phyloP scores from a whole-genome alignment of 2,797 vertebrate genomes.

The Sebastiscus albofasciatus region DNA sequence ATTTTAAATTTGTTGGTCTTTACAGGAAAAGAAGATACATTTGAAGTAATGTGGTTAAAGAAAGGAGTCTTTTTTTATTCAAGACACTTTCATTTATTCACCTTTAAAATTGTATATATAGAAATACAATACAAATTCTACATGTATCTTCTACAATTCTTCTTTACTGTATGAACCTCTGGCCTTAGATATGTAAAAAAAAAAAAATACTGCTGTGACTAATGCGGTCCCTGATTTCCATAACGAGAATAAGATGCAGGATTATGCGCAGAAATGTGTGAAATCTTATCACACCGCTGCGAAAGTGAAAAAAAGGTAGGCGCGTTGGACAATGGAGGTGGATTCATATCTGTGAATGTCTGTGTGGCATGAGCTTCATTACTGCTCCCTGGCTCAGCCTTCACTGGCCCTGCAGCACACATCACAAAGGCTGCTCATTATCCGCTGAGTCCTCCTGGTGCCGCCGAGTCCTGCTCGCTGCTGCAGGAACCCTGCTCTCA shows the following conservation, averaged over 20 bases:
- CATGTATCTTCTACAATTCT: not conserved
- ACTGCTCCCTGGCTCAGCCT: slow-evolving; percentile 41
- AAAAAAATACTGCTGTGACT: not conserved
- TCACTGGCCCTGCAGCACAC: slow-evolving; percentile 52
- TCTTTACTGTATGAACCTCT: not conserved
- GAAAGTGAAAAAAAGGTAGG: not conserved
- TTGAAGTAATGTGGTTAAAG: not conserved
- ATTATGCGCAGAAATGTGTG: slow-evolving; percentile 29
- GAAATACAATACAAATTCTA: not conserved
- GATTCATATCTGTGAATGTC: slow-evolving; percentile 21
- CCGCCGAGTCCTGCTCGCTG: slow-evolving; percentile 18
- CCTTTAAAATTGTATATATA: not conserved
- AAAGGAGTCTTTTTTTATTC: not conserved
- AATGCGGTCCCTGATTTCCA: not conserved
- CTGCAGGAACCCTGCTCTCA: slow-evolving; percentile 45
- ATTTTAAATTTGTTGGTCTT: not conserved
- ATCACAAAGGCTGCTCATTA: slow-evolving; percentile 69
- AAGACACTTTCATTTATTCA: not conserved
- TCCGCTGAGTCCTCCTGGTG: slow-evolving; percentile 54
- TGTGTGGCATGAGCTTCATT: slow-evolving; percentile 50
- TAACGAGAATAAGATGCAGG: slow-evolving; percentile 16
- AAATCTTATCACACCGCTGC: slow-evolving; percentile 34
- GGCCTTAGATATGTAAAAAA: not conserved
- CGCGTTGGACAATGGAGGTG: slow-evolving; percentile 15
- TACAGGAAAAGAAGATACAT: not conserved